Base-by-base conservation (phyloP, 1,140 invertebrate species). In the Eubasilissa regina region DNA sequence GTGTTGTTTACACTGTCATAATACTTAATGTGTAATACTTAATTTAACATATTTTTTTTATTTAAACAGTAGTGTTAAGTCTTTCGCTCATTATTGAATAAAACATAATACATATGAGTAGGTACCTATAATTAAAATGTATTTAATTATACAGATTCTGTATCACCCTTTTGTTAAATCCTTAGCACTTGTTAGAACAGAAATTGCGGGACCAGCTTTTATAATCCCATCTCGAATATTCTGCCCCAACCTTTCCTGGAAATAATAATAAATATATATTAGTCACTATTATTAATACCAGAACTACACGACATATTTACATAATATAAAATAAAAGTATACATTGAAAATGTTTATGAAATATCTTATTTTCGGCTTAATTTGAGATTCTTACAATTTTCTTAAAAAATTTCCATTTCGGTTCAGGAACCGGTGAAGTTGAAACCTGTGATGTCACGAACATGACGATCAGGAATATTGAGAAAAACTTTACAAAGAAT, bases 181-280 rank as follows among this genome's bases (percentile, higher is more conserved):
- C 17, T 35, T 17, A 15, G 17, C 17, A 10, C 17, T 17, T n/a
- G 21, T 60, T n/a, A 51, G 48, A 15, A 85, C 84, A 48, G 72
- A 78, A 1, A 86, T 83, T 13, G 86, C 86, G 43, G 85, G 85
- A 0, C 85, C 85, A 6, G 86, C 86, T 55, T 86, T 86, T 51
- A 86, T 85, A 45, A 86, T 75, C 0, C 85, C 85, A 75, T 85
- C 84, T 1, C 86, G 81, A 15, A 87, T 74, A 47, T 85, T 85
- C 47, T 82, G 81, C 11, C 84, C 86, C 0, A 85, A 60, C 72
- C 83, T 84, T 81, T 87, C 86, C 86, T 87, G 83, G 15, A 84
- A 85, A 81, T 6, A 21, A n/a, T 0, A 21, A 58, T 0, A 58
- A 58, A 19, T 51, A 51, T 15, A 48, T 8, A 48, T 8, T 8